These are phyloP conservation scores for Esox niger DNA, from an alignment of 2,113 vertebrate genomes.

Conservation along the genomic window DNA sequence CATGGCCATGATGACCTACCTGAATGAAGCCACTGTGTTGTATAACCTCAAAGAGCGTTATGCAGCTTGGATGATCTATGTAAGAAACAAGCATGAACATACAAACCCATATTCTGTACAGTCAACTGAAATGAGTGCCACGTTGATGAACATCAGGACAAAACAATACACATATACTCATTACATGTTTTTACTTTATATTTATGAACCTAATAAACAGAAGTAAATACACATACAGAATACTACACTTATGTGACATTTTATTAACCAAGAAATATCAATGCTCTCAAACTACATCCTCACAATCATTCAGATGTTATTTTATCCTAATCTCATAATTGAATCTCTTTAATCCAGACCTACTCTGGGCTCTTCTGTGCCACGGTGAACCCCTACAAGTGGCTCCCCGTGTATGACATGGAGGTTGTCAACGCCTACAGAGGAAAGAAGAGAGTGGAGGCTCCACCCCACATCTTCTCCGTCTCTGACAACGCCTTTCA, in stretches of 20 bases:
- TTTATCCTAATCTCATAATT: not conserved
- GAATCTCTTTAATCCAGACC: not conserved
- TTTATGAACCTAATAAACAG: no score
- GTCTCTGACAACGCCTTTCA: conserved; percentile 7
- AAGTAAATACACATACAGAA: not conserved
- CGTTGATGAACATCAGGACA: no score
- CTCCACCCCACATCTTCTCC: conserved; percentile 7
- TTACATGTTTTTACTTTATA: no score
- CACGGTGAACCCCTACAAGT: conserved; percentile 13
- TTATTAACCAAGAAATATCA: not conserved
- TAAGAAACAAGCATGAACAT: conserved; percentile 55
- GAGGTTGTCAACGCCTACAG: conserved; percentile 6
- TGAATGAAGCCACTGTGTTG: conserved; percentile 72
- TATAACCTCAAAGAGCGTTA: conserved; percentile 82
- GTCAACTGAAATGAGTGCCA: no score
- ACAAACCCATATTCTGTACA: conserved; percentile 4
- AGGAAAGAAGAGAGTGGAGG: conserved; percentile 1
- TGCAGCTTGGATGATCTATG: conserved; percentile 82
- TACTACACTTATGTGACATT: not conserved
- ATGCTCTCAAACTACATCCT: not conserved
- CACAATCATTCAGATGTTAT: not conserved
- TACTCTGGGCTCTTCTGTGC: conserved; percentile 14
- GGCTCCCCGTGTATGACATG: not conserved
- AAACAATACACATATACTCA: no score
- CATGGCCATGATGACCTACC: conserved; percentile 80